Evolutionary conservation across 2,888 invertebrate genomes (phyloP).

Genomic region (Abrostola triplasia): DNA sequence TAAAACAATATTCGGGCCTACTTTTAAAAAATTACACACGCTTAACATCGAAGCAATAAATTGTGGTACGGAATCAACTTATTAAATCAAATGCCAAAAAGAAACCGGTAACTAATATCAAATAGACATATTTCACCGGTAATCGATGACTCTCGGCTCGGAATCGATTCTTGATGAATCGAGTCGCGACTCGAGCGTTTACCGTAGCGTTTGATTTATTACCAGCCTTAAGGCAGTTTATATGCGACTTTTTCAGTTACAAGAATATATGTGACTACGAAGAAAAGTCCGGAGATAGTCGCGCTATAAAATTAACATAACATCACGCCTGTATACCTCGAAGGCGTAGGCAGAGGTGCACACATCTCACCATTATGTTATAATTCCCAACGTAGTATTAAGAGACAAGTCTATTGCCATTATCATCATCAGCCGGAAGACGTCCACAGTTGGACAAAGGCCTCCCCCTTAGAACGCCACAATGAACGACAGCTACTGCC

Average conservation of each 20-base stretch:
- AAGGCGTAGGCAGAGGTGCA: too few species aligned
- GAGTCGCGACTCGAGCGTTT: conserved; percentile 57
- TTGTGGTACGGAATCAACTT: conserved; percentile 1
- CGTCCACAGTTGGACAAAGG: too few species aligned
- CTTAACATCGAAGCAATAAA: too few species aligned
- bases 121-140: conserved; percentile 50
- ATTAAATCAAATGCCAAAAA: conserved; percentile 33
- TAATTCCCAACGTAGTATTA: too few species aligned
- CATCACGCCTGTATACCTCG: too few species aligned
- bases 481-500: too few species aligned
- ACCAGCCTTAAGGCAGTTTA: conserved; percentile 50
- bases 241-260: conserved; percentile 57
- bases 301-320: background rate
- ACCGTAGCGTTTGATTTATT: conserved; percentile 57
- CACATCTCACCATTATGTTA: too few species aligned
- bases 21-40: too few species aligned
- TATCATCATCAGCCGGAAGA: too few species aligned
- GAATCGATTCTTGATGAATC: conserved; percentile 59
- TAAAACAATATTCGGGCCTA: too few species aligned
- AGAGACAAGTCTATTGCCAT: too few species aligned
- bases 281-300: conserved; percentile 24
- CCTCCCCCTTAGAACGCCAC: too few species aligned
- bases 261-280: conserved; percentile 45
- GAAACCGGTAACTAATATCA: conserved; percentile 47
- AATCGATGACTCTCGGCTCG: conserved; percentile 39